Evolutionary conservation across 1,140 invertebrate genomes (phyloP).

Genomic region (Drosophila varians): DNA sequence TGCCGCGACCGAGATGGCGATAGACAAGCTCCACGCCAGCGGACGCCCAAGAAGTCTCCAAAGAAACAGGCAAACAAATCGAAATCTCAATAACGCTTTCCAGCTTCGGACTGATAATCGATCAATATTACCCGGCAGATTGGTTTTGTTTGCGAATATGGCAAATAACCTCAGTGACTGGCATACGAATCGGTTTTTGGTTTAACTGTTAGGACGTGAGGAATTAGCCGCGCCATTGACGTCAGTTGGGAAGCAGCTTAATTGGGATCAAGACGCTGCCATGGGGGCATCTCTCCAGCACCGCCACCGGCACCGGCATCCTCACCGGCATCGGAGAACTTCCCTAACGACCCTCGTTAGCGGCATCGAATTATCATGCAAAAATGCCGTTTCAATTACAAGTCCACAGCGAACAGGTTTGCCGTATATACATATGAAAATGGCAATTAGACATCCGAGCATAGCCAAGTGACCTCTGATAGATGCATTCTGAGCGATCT

Average conservation of each 20-base stretch:
- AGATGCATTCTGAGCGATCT: constrained; percentile 11
- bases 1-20: constrained; percentile 25
- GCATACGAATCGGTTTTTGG: constrained; percentile 28
- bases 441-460: constrained; percentile 49
- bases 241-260: constrained; percentile 33
- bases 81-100: constrained; percentile 18
- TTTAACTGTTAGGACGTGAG: constrained; percentile 33
- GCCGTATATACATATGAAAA: constrained; percentile 44
- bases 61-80: constrained; percentile 19
- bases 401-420: constrained; percentile 26
- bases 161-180: constrained; percentile 14
- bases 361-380: constrained; percentile 60
- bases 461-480: constrained; percentile 59
- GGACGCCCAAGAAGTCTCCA: neutral
- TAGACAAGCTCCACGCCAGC: neutral
- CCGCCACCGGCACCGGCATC: neutral
- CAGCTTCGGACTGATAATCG: constrained; percentile 20
- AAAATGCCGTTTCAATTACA: constrained; percentile 70
- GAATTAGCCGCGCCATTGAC: constrained; percentile 25
- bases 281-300: neutral
- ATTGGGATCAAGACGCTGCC: constrained; percentile 19
- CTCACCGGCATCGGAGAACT: constrained; percentile 7
- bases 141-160: constrained; percentile 18
- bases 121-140: constrained; percentile 22
- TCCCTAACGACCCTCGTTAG: constrained; percentile 32